Conservation (phyloP, 2,113 vertebrate species). For the Athene cunicularia region DNA sequence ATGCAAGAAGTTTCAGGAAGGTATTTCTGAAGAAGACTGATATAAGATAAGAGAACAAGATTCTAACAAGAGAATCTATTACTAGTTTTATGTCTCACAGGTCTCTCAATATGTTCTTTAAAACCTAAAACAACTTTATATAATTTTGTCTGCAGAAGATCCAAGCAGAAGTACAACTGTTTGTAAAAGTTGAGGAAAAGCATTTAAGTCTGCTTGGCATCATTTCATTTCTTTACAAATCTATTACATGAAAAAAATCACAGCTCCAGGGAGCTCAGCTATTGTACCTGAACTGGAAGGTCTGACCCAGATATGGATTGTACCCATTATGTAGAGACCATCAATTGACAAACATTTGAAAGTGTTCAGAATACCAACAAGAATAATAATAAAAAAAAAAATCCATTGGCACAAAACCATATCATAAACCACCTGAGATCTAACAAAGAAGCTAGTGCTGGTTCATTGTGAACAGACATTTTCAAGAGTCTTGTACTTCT, state of each 20-base stretch:
- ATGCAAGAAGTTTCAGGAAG: background rate
- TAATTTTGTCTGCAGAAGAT: conserved; percentile 28
- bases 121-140: background rate
- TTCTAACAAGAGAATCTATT: background rate
- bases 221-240: conserved; percentile 47
- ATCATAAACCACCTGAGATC: background rate
- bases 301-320: conserved; percentile 56
- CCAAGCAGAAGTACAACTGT: background rate
- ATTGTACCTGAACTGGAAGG: conserved; percentile 49
- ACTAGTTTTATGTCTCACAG: background rate
- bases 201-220: conserved; percentile 17
- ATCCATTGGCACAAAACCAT: background rate
- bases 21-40: background rate
- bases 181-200: conserved; percentile 35
- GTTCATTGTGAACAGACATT: background rate
- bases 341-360: conserved; percentile 49
- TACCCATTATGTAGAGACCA: conserved; percentile 28
- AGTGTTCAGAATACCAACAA: conserved; percentile 11
- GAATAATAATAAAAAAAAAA: background rate
- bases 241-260: conserved; percentile 16
- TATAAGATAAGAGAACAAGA: background rate
- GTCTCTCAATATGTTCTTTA: background rate
- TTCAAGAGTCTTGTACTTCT: background rate
- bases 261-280: background rate
- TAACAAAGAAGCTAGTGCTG: conserved; percentile 28